Conservation (phyloP, 2,113 vertebrate genomes). For the Gnathonemus echidnorhynchus region DNA sequence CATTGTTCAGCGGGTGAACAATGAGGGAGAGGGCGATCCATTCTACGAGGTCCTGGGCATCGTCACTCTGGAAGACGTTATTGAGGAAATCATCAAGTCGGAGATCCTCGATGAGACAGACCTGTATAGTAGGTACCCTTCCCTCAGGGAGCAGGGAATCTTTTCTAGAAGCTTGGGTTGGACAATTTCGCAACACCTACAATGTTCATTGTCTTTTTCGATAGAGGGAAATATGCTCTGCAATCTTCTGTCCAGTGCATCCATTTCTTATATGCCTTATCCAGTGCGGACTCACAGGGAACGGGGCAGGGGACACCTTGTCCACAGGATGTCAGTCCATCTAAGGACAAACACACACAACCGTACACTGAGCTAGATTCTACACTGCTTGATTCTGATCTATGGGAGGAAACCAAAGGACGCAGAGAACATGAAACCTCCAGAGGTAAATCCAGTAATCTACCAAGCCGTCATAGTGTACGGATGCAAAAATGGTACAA, state of each 20-base stretch:
- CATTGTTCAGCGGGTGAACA: conserved; percentile 97
- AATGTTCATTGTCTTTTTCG: not conserved
- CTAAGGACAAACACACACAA: not conserved
- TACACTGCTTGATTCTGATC: not conserved
- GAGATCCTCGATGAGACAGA: conserved; percentile 99
- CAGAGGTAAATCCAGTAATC: not conserved
- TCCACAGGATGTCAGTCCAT: not conserved
- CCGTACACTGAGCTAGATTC: not conserved
- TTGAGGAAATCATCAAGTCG: conserved; percentile 99
- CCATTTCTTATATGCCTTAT: not conserved
- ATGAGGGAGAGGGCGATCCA: conserved; percentile 96
- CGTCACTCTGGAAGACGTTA: conserved; percentile 96
- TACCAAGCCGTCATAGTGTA: not conserved
- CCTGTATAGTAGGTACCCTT: conserved; percentile 80
- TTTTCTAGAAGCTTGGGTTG: not conserved
- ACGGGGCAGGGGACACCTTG: not conserved
- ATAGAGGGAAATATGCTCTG: not conserved
- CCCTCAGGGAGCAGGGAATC: not conserved
- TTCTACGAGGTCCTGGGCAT: conserved; percentile 99
- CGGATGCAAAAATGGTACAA: not conserved
- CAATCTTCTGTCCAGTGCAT: not conserved
- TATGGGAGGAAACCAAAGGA: not conserved
- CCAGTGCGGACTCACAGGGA: not conserved
- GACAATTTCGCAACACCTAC: not conserved
- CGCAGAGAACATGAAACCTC: not conserved